Evolutionary conservation across 2,888 invertebrate genomes (phyloP), one percentile per base, ranked within the genome.

Genomic region (Sinohyriopsis cumingii): DNA sequence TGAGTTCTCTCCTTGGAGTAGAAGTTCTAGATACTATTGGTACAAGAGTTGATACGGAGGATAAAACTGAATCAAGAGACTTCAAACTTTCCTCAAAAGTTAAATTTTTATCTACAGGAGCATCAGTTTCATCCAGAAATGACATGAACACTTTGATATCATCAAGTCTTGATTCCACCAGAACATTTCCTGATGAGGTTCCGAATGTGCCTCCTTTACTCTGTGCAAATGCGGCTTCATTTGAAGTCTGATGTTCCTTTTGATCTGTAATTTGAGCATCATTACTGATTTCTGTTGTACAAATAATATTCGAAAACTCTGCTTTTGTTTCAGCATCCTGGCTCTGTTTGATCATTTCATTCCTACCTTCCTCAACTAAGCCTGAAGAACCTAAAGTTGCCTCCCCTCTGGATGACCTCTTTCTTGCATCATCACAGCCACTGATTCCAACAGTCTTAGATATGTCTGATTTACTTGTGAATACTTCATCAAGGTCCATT

Each of bases 121-220:
- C 81, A 6, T 80, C 80, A 65, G 83, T 77, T 22, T 84, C 82
- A 56, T 82, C 82, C 53, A 87, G 71, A 71, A 81, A 83, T 7
- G 76, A 73, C 45, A 87, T 71, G 72, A 87, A 88, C n/a, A 83
- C 78, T 57, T 84, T 82, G 56, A 83, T 74, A 65, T 79, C 78
- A 9, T 77, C 75, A 55, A 59, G 53, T 54, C n/a, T 65, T 20
- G 65, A 65, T 53, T 65, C 65, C 9, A 59, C 74, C 59, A 61
- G 73, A 70, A 54, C 65, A 65, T 53, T 65, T 45, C 45, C 45
- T 45, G 45, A 45, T 15, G 45, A 45, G 12, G 12, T 45, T 12
- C 45, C 45, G 15, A 12, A 45, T 45, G 12, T 45, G 15, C 45
- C 45, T 45, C 45, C 45, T 15, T 45, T 45, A 45, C 12, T 45